Conservation (phyloP, 2,797 vertebrate genomes). For the Saxicola maurus region DNA sequence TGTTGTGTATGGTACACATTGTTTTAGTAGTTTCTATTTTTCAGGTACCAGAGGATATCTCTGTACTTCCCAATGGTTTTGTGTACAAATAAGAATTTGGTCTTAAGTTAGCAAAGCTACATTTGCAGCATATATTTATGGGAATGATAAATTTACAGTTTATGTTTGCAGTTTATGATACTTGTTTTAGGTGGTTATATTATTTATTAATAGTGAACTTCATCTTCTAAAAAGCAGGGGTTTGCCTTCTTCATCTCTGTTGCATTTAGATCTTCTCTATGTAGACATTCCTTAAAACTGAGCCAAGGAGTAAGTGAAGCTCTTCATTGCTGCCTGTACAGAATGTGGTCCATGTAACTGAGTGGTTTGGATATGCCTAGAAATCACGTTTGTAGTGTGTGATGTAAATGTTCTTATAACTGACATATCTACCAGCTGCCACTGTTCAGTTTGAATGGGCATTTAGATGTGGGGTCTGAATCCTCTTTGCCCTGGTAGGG, state of each 20-base stretch:
- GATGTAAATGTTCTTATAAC: fast-evolving
- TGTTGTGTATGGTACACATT: not conserved
- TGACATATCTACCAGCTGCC: not conserved
- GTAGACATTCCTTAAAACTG: not conserved
- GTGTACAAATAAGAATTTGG: not conserved
- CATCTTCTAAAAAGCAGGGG: not conserved
- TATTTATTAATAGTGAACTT: not conserved
- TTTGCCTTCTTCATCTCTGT: not conserved
- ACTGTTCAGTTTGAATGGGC: not conserved
- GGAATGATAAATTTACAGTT: not conserved
- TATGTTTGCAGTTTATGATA: not conserved
- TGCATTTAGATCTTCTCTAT: not conserved
- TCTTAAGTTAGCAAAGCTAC: not conserved
- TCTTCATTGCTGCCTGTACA: not conserved
- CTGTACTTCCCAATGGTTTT: not conserved
- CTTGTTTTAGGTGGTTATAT: not conserved
- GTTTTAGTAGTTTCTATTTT: not conserved
- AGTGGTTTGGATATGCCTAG: not conserved
- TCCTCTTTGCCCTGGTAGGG: not conserved
- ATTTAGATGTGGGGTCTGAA: not conserved
- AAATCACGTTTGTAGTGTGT: not conserved
- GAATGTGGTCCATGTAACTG: not conserved
- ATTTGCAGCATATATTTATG: not conserved
- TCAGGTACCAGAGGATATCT: not conserved
- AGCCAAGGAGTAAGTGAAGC: not conserved